These are phyloP conservation scores for Lacerta bilineata DNA, from an alignment of 2,797 vertebrate species.

Conservation along the genomic window DNA sequence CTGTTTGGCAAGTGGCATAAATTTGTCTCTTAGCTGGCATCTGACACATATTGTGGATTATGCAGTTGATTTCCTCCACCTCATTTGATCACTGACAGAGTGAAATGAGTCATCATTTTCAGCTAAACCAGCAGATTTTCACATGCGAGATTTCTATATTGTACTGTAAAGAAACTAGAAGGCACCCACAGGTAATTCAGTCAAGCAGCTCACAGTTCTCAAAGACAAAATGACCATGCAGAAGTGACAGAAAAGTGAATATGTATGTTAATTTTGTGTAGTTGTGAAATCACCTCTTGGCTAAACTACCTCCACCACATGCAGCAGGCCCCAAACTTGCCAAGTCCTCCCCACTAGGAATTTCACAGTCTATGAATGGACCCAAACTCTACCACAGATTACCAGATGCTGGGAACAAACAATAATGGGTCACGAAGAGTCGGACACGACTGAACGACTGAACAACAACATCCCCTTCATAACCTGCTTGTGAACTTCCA, in stretches of 20 bases:
- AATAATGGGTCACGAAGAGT: too few relatives aligned
- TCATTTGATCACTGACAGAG: slow-evolving; percentile 28
- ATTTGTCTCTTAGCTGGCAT: slow-evolving; percentile 47
- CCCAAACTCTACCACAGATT: too few relatives aligned
- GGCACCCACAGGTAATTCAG: slow-evolving; percentile 54
- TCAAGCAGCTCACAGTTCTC: slow-evolving; percentile 51
- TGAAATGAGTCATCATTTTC: slow-evolving; percentile 23
- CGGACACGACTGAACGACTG: too few relatives aligned
- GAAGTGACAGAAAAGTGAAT: slow-evolving; percentile 53
- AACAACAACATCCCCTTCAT: too few relatives aligned
- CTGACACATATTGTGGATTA: slow-evolving; percentile 29
- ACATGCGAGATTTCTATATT: slow-evolving; percentile 64
- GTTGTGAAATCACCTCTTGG: slow-evolving; percentile 10
- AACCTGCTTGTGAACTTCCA: not conserved
- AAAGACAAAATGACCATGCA: slow-evolving; percentile 62
- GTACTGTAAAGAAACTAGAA: slow-evolving; percentile 57
- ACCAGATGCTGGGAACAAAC: not conserved
- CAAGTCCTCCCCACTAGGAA: not conserved
- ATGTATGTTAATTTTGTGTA: slow-evolving; percentile 62
- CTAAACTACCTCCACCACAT: not conserved
- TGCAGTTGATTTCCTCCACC: slow-evolving; percentile 42
- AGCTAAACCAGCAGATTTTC: slow-evolving; percentile 48
- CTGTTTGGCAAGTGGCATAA: slow-evolving; percentile 59
- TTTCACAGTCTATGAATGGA: too few relatives aligned
- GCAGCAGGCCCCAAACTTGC: too few relatives aligned